These are phyloP conservation scores for Oncorhynchus tshawytscha DNA, from an alignment of 2,113 vertebrate genomes.

Conservation along the genomic window DNA sequence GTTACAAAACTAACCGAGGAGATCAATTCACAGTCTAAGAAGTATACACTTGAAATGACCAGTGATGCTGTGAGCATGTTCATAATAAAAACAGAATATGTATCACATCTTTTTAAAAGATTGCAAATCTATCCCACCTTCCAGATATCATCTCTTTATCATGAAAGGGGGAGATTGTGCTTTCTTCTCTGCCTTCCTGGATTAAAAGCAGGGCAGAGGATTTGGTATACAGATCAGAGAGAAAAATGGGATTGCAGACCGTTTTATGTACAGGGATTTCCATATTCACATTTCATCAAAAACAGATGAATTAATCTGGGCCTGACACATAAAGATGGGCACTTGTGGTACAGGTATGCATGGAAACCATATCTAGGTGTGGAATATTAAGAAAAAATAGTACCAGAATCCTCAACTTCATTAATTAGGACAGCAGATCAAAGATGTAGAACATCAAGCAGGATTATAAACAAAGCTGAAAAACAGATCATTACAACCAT, in stretches of 20 bases:
- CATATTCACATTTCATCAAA: not conserved
- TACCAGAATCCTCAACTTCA: constrained; percentile 1
- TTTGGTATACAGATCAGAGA: constrained; percentile 26
- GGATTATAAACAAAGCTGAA: constrained; percentile 9
- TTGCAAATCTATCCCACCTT: not conserved
- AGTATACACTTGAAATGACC: too few relatives aligned
- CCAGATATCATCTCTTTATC: not conserved
- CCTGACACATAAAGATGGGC: not conserved
- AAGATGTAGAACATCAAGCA: constrained; percentile 22
- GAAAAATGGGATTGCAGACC: constrained; percentile 10
- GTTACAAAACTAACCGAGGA: too few relatives aligned
- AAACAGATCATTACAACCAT: constrained; percentile 11
- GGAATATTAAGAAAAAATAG: not conserved
- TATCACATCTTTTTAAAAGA: not conserved
- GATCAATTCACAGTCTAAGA: too few relatives aligned
- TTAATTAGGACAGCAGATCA: constrained; percentile 33
- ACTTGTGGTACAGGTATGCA: not conserved
- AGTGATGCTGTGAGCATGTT: too few relatives aligned
- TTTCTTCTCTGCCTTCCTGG: not conserved
- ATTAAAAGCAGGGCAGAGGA: constrained; percentile 22
- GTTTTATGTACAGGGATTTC: constrained; percentile 3
- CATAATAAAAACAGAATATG: too few relatives aligned
- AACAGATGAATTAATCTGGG: not conserved
- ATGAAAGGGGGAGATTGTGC: not conserved
- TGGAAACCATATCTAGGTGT: not conserved